Base-by-base conservation (phyloP, 2,888 invertebrate species). In the Callyntrura guangdongensis region DNA sequence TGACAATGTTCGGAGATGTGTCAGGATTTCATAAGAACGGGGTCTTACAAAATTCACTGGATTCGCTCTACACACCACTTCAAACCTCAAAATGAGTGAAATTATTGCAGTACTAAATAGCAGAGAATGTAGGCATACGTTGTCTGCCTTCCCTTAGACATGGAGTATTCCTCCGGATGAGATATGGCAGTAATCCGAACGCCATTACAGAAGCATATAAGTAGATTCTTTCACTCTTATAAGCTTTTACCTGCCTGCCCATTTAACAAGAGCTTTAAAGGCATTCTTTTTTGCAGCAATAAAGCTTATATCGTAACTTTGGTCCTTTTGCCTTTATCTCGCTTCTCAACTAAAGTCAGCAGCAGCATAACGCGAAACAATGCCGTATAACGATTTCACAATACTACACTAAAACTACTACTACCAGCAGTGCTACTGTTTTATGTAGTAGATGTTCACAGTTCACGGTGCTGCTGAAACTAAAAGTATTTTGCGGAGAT, bases 381-480 rank as follows among this genome's bases (percentile, higher is more conserved):
- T n/a, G n/a, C n/a, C n/a, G n/a, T n/a, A n/a, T n/a, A n/a, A n/a
- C 69, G 2, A 56, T 56, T 2, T 61, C 14, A 5, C 5, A 20
- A 77, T 49, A 53, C 22, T 74, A 25, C 36, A 14, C 69, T 20
- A 72, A n/a, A n/a, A n/a, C n/a, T n/a, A n/a, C n/a, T n/a, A n/a
- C n/a, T n/a, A n/a, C n/a, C n/a, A n/a, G n/a, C n/a, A n/a, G n/a
- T n/a, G n/a, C 45, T 85, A 74, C 85, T 27, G 72, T 69, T 72
- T 85, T 53, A 27, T 47, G 72, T 53, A 53, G 17, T 36, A n/a
- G n/a, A n/a, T n/a, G n/a, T n/a, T n/a, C 9, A 36, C 53, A 25
- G 69, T 67, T 84, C 69, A 67, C 56, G 59, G n/a, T n/a, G n/a
- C n/a, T n/a, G n/a, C 72, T 85, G 72, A 22, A 45, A n/a, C n/a